Evolutionary conservation across 2,888 invertebrate genomes (phyloP).

Genomic region (Trichopoda pennipes): DNA sequence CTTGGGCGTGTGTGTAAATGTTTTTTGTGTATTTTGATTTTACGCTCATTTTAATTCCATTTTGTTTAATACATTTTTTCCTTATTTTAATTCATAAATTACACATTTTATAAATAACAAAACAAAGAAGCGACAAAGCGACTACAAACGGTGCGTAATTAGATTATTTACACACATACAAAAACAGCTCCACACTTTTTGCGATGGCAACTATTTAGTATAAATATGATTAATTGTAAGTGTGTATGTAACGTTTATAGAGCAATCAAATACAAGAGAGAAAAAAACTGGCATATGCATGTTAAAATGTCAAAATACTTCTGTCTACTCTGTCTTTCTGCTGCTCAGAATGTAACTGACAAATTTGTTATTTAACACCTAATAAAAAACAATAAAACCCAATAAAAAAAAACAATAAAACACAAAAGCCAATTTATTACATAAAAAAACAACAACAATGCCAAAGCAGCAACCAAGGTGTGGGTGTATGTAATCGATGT

Average conservation of each 20-base stretch:
- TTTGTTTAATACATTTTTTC: background rate
- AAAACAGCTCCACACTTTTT: background rate
- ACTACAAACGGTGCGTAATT: background rate
- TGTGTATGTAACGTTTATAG: background rate
- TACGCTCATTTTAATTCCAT: background rate
- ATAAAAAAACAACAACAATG: background rate
- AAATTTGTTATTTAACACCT: slow-evolving; percentile 32
- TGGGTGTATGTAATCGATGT: too few relatives aligned
- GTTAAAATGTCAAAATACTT: background rate
- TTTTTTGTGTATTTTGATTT: too few relatives aligned
- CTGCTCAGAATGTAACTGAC: background rate
- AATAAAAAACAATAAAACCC: slow-evolving; percentile 3
- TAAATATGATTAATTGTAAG: background rate
- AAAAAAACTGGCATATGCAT: slow-evolving; percentile 14
- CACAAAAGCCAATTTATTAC: background rate
- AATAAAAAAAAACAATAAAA: slow-evolving; percentile 6
- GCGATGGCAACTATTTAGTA: background rate
- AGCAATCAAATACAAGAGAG: background rate
- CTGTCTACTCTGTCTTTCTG: background rate
- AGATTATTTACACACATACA: background rate
- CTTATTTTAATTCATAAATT: background rate
- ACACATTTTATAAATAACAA: background rate
- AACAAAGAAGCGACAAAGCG: background rate
- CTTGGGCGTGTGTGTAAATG: too few relatives aligned
- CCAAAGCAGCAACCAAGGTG: too few relatives aligned